Conservation (phyloP, 1,140 invertebrate species). For the Lethrus apterus region DNA sequence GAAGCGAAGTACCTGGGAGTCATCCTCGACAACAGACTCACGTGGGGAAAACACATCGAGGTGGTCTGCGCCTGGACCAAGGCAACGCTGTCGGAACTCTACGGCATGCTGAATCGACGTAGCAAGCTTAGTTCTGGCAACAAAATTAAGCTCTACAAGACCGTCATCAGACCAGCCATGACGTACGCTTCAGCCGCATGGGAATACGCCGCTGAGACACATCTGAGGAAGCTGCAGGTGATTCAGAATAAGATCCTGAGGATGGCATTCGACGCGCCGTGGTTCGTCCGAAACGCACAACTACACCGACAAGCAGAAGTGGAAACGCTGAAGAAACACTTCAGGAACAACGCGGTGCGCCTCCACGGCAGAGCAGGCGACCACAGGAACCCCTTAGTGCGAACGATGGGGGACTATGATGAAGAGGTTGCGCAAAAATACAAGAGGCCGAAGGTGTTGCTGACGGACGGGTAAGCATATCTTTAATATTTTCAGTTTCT, state of each 20-base stretch:
- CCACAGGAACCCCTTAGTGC: neutral
- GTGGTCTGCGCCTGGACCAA: neutral
- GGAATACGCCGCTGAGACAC: slow-evolving; percentile 10
- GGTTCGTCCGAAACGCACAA: too few relatives aligned
- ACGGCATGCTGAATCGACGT: slow-evolving; percentile 13
- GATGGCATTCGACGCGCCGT: too few relatives aligned
- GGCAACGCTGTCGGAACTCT: slow-evolving; percentile 15
- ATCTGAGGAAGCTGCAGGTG: slow-evolving; percentile 19
- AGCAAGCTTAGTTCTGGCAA: slow-evolving; percentile 21
- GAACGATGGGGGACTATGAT: too few relatives aligned
- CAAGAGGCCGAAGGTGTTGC: too few relatives aligned
- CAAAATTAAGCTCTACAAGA: slow-evolving; percentile 22
- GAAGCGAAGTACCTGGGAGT: slow-evolving; percentile 18
- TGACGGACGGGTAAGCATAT: too few relatives aligned
- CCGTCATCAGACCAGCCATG: slow-evolving; percentile 21
- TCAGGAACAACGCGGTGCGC: too few relatives aligned
- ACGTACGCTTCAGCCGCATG: slow-evolving; percentile 20
- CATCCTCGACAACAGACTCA: slow-evolving; percentile 18
- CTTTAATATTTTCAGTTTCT: too few relatives aligned
- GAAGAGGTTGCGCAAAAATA: neutral
- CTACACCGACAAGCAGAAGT: slow-evolving; percentile 17
- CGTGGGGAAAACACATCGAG: slow-evolving; percentile 16
- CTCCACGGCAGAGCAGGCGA: too few relatives aligned
- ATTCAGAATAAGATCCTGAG: slow-evolving; percentile 29
- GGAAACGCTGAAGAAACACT: slow-evolving; percentile 1